Evolutionary conservation across 2,888 invertebrate species (phyloP).

Genomic region (Apodemia duryi): DNA sequence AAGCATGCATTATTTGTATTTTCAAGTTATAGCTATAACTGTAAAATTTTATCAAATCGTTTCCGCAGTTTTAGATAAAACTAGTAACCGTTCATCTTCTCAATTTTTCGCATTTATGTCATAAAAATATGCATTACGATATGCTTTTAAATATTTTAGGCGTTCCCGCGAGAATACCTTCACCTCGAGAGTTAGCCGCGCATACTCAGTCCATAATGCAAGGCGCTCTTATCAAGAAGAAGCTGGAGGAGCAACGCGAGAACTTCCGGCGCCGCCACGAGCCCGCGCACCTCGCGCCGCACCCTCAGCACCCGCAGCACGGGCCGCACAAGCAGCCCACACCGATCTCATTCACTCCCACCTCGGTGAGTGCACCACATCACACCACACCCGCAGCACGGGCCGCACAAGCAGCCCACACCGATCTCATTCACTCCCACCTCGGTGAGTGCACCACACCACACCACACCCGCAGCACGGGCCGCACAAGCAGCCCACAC

Average conservation of each 20-base stretch:
- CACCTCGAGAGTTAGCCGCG: constrained; percentile 90
- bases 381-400: constrained; percentile 31
- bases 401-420: constrained; percentile 58
- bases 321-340: constrained; percentile 58
- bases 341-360: constrained; percentile 81
- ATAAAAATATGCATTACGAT: too few relatives aligned
- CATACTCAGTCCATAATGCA: constrained; percentile 94
- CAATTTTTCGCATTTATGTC: too few relatives aligned
- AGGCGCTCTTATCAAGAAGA: constrained; percentile 91
- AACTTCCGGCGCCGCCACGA: constrained; percentile 90
- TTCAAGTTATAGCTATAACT: too few relatives aligned
- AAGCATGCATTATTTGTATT: too few relatives aligned
- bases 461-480: too few relatives aligned
- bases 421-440: constrained; percentile 95
- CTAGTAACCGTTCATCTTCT: too few relatives aligned
- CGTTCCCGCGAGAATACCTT: constrained; percentile 86
- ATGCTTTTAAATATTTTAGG: constrained; percentile 51
- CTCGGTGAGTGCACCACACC: constrained; percentile 76
- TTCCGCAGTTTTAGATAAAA: too few relatives aligned
- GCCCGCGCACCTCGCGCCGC: constrained; percentile 79
- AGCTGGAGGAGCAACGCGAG: constrained; percentile 92
- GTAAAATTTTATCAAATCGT: too few relatives aligned
- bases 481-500: constrained; percentile 68
- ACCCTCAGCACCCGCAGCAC: too few relatives aligned
- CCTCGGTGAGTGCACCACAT: background rate